Evolutionary conservation across 2,797 vertebrate genomes (phyloP).

Genomic region (Danio albolineatus): DNA sequence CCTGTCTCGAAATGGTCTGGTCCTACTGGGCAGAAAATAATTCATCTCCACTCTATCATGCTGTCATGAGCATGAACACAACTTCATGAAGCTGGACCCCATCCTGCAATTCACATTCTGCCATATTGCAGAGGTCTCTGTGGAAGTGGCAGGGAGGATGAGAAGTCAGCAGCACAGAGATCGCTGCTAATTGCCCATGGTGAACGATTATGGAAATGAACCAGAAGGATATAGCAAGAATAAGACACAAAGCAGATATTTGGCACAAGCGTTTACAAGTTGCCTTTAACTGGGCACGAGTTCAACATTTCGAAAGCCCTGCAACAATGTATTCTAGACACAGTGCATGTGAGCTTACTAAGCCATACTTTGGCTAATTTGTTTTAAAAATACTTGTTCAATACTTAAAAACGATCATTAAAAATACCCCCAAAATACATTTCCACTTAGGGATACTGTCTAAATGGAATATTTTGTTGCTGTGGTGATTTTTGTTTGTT

Average conservation of each 20-base stretch:
- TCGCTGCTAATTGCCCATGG: slow-evolving; percentile 72
- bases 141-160: slow-evolving; percentile 58
- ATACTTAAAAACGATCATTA: too few relatives aligned
- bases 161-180: slow-evolving; percentile 70
- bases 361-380: not conserved
- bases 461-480: too few relatives aligned
- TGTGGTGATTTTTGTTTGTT: too few relatives aligned
- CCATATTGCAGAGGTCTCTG: slow-evolving; percentile 61
- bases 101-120: slow-evolving; percentile 27
- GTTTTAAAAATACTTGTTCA: not conserved
- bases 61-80: slow-evolving; percentile 37
- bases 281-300: slow-evolving; percentile 74
- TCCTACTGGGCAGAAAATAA: slow-evolving; percentile 10
- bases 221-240: slow-evolving; percentile 73
- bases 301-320: slow-evolving; percentile 68
- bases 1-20: slow-evolving; percentile 36
- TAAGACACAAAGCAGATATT: slow-evolving; percentile 69
- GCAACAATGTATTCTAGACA: slow-evolving; percentile 73
- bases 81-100: slow-evolving; percentile 42
- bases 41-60: slow-evolving; percentile 12
- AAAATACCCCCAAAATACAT: too few relatives aligned
- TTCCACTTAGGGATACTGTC: too few relatives aligned
- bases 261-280: slow-evolving; percentile 71
- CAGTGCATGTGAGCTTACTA: slow-evolving; percentile 28
- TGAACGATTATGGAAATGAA: slow-evolving; percentile 79